phyloP scores from a whole-genome alignment of 2,113 vertebrate genomes.

The Strix aluco region DNA sequence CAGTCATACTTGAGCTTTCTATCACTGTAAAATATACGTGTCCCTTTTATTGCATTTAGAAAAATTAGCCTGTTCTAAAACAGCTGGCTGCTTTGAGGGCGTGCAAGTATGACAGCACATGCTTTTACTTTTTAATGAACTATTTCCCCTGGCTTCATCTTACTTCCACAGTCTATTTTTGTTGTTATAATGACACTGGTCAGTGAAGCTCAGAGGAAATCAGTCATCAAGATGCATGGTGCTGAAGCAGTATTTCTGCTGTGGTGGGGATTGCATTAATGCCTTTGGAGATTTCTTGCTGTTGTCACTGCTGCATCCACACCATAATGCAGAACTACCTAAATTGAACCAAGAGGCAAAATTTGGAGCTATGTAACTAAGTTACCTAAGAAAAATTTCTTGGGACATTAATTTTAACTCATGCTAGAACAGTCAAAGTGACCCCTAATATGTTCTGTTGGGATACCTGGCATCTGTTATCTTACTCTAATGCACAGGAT shows the following conservation, averaged over 20 bases:
- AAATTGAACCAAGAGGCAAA: slow-evolving; percentile 61
- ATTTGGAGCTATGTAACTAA: slow-evolving; percentile 43
- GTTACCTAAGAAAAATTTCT: slow-evolving; percentile 53
- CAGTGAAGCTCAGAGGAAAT: slow-evolving; percentile 72
- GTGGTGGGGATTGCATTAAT: slow-evolving; percentile 50
- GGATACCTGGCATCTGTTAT: slow-evolving; percentile 54
- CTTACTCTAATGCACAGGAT: not conserved
- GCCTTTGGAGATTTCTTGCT: slow-evolving; percentile 36
- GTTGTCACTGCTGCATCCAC: slow-evolving; percentile 21
- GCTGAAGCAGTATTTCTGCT: slow-evolving; percentile 64
- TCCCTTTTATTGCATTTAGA: slow-evolving; percentile 48
- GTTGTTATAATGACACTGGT: slow-evolving; percentile 71
- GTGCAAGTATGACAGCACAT: slow-evolving; percentile 22
- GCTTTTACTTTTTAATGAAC: slow-evolving; percentile 78
- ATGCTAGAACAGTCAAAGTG: slow-evolving; percentile 58
- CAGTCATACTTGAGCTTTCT: slow-evolving; percentile 30
- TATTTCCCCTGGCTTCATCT: slow-evolving; percentile 66
- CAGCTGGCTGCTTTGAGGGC: slow-evolving; percentile 64
- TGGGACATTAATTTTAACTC: slow-evolving; percentile 61
- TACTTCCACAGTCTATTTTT: slow-evolving; percentile 71
- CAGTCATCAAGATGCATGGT: slow-evolving; percentile 66
- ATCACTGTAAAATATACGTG: slow-evolving; percentile 43
- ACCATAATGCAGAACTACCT: slow-evolving; percentile 31
- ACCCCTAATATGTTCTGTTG: slow-evolving; percentile 51
- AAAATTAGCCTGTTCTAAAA: slow-evolving; percentile 58